phyloP scores from a whole-genome alignment of 2,888 invertebrate genomes.

The Heliconius cydno region DNA sequence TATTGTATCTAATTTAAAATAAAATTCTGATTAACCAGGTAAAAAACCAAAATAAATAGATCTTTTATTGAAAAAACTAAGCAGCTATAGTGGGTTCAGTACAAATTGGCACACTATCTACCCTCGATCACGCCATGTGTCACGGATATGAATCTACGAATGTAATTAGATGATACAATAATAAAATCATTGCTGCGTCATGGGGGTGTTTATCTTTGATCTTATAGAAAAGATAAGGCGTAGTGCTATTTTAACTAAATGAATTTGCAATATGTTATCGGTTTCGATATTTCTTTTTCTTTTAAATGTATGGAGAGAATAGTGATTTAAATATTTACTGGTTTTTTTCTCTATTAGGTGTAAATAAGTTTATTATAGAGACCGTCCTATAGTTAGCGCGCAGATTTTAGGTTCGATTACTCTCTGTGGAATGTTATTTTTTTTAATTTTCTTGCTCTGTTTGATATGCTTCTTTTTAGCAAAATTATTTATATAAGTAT shows the following conservation, averaged over 20 bases:
- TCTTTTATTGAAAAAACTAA: slow-evolving; percentile 7
- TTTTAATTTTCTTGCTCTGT: background rate
- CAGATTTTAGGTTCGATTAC: too few relatives aligned
- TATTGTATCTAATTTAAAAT: slow-evolving; percentile 38
- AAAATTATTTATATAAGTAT: too few relatives aligned
- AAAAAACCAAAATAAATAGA: slow-evolving; percentile 37
- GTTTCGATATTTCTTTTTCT: background rate
- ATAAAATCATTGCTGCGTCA: slow-evolving; percentile 73
- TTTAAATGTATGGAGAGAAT: background rate
- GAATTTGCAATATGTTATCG: slow-evolving; percentile 43
- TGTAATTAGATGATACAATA: slow-evolving; percentile 78
- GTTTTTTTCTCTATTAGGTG: too few relatives aligned
- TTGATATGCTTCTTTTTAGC: too few relatives aligned
- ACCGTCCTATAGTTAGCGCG: too few relatives aligned
- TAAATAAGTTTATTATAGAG: too few relatives aligned
- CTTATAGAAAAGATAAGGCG: slow-evolving; percentile 40
- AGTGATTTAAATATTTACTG: background rate
- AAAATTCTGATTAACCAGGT: slow-evolving; percentile 38
- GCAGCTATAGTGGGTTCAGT: slow-evolving; percentile 39
- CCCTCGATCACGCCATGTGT: slow-evolving; percentile 64
- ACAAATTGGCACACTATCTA: slow-evolving; percentile 56
- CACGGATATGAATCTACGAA: slow-evolving; percentile 67
- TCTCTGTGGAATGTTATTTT: background rate
- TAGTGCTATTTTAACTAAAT: slow-evolving; percentile 37
- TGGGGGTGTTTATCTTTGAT: slow-evolving; percentile 58